Base-by-base conservation (phyloP, 2,888 invertebrate genomes). In the Trichopria drosophilae region DNA sequence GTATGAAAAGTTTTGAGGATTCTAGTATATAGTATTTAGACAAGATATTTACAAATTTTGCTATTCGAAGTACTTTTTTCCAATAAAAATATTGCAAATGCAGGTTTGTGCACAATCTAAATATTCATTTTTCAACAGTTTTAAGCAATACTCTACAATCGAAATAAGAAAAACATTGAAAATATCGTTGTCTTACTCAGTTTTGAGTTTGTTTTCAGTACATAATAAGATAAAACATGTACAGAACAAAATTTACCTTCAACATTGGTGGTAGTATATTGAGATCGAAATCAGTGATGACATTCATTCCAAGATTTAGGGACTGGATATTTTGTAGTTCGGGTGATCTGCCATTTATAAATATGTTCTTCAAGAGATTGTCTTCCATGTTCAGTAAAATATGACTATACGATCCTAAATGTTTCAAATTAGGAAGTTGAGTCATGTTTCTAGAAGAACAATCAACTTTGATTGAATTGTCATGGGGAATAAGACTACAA, bases 271-370 rank as follows among this genome's bases (percentile, higher is more conserved):
- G 80, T 42, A 83, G 62, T 59, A 77, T 77, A 0, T 68, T 58
- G 0, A 74, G 41, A 1, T 66, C 53, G 12, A 80, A 40, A 2
- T 59, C 51, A 6, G 75, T 69, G 3, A 80, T 73, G 47, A 76
- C 75, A 58, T 84, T 84, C 34, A 77, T 61, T 0, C 78, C 75
- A 1, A 82, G 66, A 63, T 76, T 66, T 5, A 85, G 63, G 34
- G 72, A 68, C 1, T 77, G 79, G 0, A 84, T 77, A 49, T 77
- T 73, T 63, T 59, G 19, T 62, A 58, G 7, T 57, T 58, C 1
- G 60, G 37, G 0, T 79, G 77, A 41, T 80, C 58, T 13, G n/a
- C n/a, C n/a, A n/a, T 59, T 59, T 1, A 61, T 67, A 4, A 81
- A 56, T 1, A 57, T 59, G 53, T 80, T 80, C 24, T 77, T 75